Evolutionary conservation across 2,113 vertebrate species (phyloP).

Genomic region (Mormoops blainvillei): DNA sequence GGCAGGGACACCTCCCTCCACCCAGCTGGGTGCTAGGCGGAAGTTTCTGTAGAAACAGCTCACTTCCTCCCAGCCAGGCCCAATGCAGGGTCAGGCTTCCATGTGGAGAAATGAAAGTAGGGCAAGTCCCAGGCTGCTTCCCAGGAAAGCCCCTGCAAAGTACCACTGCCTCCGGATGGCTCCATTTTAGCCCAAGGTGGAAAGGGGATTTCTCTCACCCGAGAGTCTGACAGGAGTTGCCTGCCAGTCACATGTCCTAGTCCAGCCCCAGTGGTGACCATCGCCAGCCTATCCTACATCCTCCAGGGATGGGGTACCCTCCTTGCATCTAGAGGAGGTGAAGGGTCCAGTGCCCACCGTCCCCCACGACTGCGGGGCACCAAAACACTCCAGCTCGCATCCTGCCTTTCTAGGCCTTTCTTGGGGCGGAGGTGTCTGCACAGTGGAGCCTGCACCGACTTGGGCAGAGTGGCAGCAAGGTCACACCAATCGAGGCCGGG

Average conservation of each 20-base stretch:
- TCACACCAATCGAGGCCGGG: fast-evolving
- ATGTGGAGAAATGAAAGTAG: constrained; percentile 27
- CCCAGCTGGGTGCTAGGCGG: background rate
- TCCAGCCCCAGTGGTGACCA: fast-evolving
- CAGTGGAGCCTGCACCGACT: fast-evolving
- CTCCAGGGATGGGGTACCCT: background rate
- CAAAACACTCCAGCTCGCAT: background rate
- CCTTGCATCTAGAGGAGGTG: fast-evolving
- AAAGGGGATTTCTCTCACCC: constrained; percentile 12
- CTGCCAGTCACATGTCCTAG: fast-evolving
- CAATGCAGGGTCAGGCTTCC: background rate
- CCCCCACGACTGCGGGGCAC: fast-evolving
- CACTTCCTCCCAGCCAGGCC: constrained; percentile 46
- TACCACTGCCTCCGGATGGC: constrained; percentile 21
- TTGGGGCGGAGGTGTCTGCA: too few species aligned
- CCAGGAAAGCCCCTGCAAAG: constrained; percentile 71
- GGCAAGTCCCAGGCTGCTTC: constrained; percentile 72
- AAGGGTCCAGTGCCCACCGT: background rate
- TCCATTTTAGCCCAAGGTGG: background rate
- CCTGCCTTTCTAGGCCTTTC: background rate
- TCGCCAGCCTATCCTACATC: background rate
- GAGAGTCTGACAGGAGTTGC: too few species aligned
- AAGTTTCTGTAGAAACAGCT: background rate
- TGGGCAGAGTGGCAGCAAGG: too few species aligned
- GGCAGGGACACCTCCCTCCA: background rate